Conservation (phyloP, 2,113 vertebrate genomes). For the Pycnonotus jocosus region DNA sequence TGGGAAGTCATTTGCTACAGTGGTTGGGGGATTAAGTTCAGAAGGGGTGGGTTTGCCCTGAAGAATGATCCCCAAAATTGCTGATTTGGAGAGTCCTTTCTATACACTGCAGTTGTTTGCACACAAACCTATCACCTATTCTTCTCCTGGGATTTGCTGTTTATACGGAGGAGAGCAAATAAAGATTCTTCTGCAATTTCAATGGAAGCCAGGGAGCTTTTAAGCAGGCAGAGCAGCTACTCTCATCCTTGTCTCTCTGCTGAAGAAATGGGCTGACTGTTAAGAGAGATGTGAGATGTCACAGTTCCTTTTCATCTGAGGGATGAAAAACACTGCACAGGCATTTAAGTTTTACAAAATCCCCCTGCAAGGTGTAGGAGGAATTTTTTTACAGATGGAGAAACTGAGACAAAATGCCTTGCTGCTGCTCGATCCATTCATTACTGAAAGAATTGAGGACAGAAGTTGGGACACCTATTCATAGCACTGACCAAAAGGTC, state of each 20-base stretch:
- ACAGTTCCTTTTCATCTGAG: neutral
- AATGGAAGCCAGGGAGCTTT: neutral
- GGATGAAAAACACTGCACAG: neutral
- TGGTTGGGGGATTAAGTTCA: neutral
- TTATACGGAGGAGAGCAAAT: neutral
- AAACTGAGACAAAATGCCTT: neutral
- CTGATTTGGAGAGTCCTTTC: neutral
- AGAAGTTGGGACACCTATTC: neutral
- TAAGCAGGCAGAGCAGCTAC: neutral
- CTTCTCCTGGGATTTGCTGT: neutral
- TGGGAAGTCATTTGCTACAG: neutral
- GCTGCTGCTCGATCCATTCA: neutral
- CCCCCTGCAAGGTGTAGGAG: neutral
- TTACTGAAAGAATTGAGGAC: neutral
- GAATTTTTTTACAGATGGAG: neutral
- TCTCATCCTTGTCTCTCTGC: neutral
- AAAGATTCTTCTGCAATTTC: neutral
- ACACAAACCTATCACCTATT: neutral
- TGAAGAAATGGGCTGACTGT: neutral
- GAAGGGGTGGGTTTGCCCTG: neutral
- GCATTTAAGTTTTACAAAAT: neutral
- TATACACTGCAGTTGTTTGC: neutral
- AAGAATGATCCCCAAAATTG: neutral
- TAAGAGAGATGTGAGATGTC: neutral
- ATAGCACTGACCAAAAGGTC: neutral